These are phyloP conservation scores for Hafferia zeledoni DNA, from an alignment of 2,797 vertebrate genomes.

Conservation along the genomic window DNA sequence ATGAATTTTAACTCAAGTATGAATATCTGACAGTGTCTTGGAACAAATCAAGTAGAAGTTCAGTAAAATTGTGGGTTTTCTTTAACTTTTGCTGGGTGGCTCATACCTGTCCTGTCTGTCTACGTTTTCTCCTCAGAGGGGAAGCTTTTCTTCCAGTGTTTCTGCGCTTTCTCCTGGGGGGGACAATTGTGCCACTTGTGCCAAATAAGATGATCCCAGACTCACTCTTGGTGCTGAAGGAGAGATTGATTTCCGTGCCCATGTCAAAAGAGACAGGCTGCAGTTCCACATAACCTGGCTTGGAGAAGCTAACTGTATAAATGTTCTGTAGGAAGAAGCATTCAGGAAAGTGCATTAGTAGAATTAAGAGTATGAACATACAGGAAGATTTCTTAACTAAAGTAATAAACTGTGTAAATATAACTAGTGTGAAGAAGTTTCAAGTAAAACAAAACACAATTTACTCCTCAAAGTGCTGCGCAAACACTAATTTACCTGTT, in stretches of 20 bases:
- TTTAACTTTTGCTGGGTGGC: neutral
- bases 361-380: neutral
- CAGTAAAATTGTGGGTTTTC: neutral
- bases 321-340: constrained; percentile 83
- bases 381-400: neutral
- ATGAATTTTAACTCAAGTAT: neutral
- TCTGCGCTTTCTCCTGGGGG: constrained; percentile 80
- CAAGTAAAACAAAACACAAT: neutral
- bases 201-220: constrained; percentile 91
- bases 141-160: constrained; percentile 23
- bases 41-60: neutral
- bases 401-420: neutral
- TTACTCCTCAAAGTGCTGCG: neutral
- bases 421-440: neutral
- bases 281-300: constrained; percentile 90
- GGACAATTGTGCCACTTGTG: constrained; percentile 72
- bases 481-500: neutral
- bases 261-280: constrained; percentile 79
- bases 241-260: constrained; percentile 92
- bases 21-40: neutral
- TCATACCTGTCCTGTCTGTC: constrained; percentile 74
- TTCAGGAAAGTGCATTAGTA: neutral
- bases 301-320: constrained; percentile 91
- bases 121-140: constrained; percentile 79
- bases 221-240: constrained; percentile 93